Percentiles rank a stretch among this genome's conserved stretches.
Evolutionary conservation across 1,140 invertebrate genomes (phyloP).

Genomic region (Micrasema longulum): DNA sequence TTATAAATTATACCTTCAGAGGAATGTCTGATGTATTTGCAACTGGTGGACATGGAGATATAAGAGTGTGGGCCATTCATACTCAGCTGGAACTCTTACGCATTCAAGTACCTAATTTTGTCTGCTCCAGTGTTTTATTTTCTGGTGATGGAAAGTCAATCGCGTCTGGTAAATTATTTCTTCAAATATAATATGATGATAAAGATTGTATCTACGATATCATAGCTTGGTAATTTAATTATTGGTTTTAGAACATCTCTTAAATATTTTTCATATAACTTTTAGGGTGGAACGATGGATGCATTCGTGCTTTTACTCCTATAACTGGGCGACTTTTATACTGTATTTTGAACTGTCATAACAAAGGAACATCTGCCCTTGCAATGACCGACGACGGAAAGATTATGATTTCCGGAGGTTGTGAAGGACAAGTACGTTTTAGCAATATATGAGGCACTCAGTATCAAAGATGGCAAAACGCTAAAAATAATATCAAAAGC

Average conservation of each 20-base stretch:
- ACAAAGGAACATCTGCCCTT: slow-evolving; percentile 85
- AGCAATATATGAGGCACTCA: too few relatives aligned
- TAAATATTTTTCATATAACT: slow-evolving; percentile 11
- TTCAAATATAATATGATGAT: slow-evolving; percentile 6
- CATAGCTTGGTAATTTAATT: too few relatives aligned
- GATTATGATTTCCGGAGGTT: slow-evolving; percentile 86
- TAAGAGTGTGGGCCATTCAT: slow-evolving; percentile 85
- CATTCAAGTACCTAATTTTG: slow-evolving; percentile 87
- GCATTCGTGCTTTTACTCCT: slow-evolving; percentile 86
- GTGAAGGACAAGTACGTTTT: slow-evolving; percentile 82
- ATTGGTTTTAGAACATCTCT: too few relatives aligned
- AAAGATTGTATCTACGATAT: slow-evolving; percentile 29
- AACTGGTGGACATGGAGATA: slow-evolving; percentile 84
- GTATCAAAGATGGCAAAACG: too few relatives aligned
- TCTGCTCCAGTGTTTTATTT: slow-evolving; percentile 83
- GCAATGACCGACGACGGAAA: slow-evolving; percentile 77
- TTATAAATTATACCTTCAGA: slow-evolving; percentile 60
- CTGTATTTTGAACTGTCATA: slow-evolving; percentile 86
- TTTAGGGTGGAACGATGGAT: slow-evolving; percentile 90
- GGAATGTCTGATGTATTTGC: slow-evolving; percentile 87
- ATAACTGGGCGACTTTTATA: slow-evolving; percentile 84
- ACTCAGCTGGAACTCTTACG: slow-evolving; percentile 84
- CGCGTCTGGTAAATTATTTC: slow-evolving; percentile 76
- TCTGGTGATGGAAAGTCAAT: slow-evolving; percentile 83
- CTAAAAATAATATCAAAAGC: too few relatives aligned